Base-by-base conservation (phyloP, 2,888 invertebrate species). In the Erebia aethiops region DNA sequence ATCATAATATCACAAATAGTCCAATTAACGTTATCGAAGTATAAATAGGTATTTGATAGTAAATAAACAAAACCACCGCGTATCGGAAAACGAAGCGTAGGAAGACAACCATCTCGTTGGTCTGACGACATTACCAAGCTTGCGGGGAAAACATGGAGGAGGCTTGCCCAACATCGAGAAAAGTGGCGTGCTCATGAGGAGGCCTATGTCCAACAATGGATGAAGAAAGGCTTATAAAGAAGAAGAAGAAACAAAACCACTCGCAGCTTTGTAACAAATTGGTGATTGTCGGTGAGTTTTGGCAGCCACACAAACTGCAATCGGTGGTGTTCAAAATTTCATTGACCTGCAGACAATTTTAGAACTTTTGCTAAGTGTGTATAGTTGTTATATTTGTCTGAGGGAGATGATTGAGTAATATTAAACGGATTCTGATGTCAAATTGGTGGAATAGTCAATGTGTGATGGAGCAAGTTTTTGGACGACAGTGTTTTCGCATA, bases 61-160 rank as follows among this genome's bases (percentile, higher is more conserved):
- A 73, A 75, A 75, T 56, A 75, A 75, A 75, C 73, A 73, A 72
- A 71, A 62, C 73, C 43, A 62, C 1, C n/a, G n/a, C n/a, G n/a
- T n/a, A n/a, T n/a, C n/a, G n/a, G n/a, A n/a, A n/a, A n/a, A n/a
- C n/a, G n/a, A n/a, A n/a, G n/a, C n/a, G n/a, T n/a, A n/a, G n/a
- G n/a, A n/a, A n/a, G n/a, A n/a, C n/a, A n/a, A n/a, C n/a, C n/a
- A n/a, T n/a, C n/a, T n/a, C n/a, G n/a, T n/a, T n/a, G n/a, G n/a
- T n/a, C n/a, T n/a, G n/a, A n/a, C n/a, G n/a, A n/a, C n/a, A n/a
- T n/a, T n/a, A n/a, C n/a, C n/a, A n/a, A n/a, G n/a, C n/a, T n/a
- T n/a, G n/a, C n/a, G n/a, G n/a, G n/a, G n/a, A n/a, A n/a, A n/a
- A n/a, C n/a, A n/a, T n/a, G n/a, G n/a, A n/a, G n/a, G n/a, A n/a